Percentiles rank a stretch among this genome's conserved stretches.
These are phyloP conservation scores for Lontra canadensis DNA, from an alignment of 2,113 vertebrate genomes.

Conservation along the genomic window DNA sequence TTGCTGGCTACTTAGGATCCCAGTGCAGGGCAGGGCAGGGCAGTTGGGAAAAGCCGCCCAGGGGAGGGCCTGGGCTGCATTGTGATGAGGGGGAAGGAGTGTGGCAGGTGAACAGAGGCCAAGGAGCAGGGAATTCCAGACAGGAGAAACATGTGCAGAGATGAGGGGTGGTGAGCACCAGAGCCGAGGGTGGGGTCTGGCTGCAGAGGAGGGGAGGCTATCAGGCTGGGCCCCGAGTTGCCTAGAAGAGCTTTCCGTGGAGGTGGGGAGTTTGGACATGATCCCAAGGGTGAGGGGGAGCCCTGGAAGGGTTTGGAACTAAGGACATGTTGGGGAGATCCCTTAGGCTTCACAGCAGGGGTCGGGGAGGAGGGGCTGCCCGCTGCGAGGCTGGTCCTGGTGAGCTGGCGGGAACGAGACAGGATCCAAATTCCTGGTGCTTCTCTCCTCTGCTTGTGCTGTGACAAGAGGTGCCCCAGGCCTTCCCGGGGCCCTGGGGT, in stretches of 20 bases:
- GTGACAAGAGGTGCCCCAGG: background rate
- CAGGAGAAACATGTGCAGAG: background rate
- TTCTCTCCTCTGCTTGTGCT: background rate
- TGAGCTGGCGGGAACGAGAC: background rate
- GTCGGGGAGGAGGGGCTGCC: background rate
- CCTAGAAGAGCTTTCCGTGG: background rate
- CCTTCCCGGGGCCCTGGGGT: background rate
- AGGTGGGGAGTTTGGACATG: background rate
- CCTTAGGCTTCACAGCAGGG: background rate
- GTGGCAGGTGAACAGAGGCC: background rate
- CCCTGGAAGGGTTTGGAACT: background rate
- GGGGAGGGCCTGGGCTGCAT: background rate
- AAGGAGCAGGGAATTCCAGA: background rate
- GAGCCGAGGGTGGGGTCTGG: background rate
- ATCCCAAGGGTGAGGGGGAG: background rate
- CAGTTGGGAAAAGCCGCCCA: rapidly evolving
- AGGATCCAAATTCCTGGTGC: background rate
- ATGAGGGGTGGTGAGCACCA: background rate
- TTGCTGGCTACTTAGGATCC: background rate
- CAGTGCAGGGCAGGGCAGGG: background rate
- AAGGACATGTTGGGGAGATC: too few relatives aligned
- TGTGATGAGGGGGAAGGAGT: background rate
- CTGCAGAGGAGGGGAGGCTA: background rate
- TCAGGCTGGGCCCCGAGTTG: background rate
- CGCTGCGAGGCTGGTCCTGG: background rate